Evolutionary conservation across 1,140 invertebrate species (phyloP).

Genomic region (Papilio polytes): DNA sequence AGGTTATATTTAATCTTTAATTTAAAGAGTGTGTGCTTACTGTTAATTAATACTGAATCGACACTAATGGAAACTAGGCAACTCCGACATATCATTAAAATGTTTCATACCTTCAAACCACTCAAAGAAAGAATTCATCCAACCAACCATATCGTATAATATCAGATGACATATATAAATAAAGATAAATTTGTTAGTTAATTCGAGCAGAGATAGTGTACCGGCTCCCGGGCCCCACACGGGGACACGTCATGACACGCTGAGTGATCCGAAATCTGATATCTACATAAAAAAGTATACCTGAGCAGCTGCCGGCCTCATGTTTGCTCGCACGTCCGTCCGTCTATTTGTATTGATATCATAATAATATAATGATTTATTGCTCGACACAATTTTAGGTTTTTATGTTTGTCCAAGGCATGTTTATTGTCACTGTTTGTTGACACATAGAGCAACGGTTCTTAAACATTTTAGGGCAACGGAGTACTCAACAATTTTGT

Average conservation of each 20-base stretch:
- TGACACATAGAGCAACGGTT: neutral
- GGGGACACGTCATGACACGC: neutral
- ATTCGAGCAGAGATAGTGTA: neutral
- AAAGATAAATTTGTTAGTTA: neutral
- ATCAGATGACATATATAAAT: neutral
- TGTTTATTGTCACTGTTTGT: neutral
- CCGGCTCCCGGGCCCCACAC: neutral
- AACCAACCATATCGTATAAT: neutral
- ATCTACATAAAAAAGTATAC: neutral
- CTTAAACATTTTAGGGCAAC: neutral
- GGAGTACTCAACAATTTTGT: neutral
- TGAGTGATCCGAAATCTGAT: slow-evolving; percentile 12
- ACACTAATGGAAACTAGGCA: neutral
- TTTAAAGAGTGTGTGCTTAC: neutral
- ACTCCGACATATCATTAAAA: neutral
- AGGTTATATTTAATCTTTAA: neutral
- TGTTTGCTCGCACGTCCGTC: slow-evolving; percentile 11
- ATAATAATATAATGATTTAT: slow-evolving; percentile 8
- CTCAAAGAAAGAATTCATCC: neutral
- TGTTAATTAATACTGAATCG: neutral
- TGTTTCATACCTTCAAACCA: neutral
- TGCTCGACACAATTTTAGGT: neutral
- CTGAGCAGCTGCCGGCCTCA: slow-evolving; percentile 3
- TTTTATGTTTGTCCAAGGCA: neutral
- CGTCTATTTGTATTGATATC: slow-evolving; percentile 14